A percentile compares a stretch with the other conserved stretches of the same genome.
phyloP scores from a whole-genome alignment of 2,797 vertebrate species.

The Silurus lanzhouensis region DNA sequence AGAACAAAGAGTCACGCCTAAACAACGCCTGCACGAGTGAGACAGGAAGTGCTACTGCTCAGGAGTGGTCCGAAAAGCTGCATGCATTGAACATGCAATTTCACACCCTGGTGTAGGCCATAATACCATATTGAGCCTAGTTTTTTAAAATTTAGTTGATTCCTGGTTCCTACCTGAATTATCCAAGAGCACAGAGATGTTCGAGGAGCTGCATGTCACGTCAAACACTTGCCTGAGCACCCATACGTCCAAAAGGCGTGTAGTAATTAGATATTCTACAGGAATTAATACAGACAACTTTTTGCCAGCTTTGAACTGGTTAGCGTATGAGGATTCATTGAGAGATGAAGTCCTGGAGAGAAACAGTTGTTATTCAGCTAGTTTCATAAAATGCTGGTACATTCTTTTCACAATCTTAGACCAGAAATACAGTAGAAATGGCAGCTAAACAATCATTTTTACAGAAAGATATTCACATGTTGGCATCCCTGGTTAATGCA shows the following conservation, averaged over 20 bases:
- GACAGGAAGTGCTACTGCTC: background rate
- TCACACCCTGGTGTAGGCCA: background rate
- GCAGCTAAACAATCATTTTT: too few relatives aligned
- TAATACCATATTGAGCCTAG: background rate
- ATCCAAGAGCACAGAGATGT: slow-evolving; percentile 34
- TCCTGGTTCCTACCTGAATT: slow-evolving; percentile 37
- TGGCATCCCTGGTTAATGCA: too few relatives aligned
- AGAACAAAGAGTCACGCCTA: background rate
- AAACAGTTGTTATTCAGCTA: background rate
- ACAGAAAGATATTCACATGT: background rate
- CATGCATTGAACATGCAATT: background rate
- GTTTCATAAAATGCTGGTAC: background rate
- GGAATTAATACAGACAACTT: background rate
- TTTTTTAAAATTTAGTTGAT: background rate
- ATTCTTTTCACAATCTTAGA: background rate
- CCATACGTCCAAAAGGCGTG: slow-evolving; percentile 34
- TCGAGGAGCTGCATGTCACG: slow-evolving; percentile 35
- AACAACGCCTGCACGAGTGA: background rate
- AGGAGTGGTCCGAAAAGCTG: background rate
- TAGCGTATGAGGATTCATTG: background rate
- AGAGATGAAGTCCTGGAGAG: background rate
- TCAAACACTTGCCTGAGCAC: slow-evolving; percentile 28
- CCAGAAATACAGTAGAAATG: background rate
- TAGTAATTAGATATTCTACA: slow-evolving; percentile 32
- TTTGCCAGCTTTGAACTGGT: background rate